Conservation (phyloP, 2,888 invertebrate species). For the Polia nebulosa region DNA sequence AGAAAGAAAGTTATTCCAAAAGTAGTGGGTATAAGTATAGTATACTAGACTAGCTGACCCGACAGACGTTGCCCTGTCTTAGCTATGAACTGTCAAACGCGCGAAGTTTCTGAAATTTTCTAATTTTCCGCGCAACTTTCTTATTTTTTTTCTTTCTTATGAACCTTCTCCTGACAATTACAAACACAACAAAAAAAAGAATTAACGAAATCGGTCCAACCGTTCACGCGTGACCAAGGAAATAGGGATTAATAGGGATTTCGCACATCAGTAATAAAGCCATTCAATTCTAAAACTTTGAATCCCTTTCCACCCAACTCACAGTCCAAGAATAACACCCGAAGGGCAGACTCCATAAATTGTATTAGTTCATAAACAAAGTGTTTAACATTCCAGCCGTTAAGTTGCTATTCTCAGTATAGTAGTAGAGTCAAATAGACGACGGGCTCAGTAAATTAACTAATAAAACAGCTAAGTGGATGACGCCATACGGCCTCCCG, state of each 20-base stretch:
- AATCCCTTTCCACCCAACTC: constrained; percentile 10
- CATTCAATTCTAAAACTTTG: background rate
- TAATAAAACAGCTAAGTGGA: constrained; percentile 66
- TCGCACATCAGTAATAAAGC: background rate
- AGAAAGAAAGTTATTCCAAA: background rate
- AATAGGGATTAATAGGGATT: background rate
- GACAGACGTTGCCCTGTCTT: too few species aligned
- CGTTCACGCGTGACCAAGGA: too few species aligned
- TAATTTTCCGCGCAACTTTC: too few species aligned
- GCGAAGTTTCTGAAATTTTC: too few species aligned
- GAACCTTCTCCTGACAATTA: too few species aligned
- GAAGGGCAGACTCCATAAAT: constrained; percentile 28
- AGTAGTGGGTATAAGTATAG: background rate
- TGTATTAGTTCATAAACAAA: constrained; percentile 40
- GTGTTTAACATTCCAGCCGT: constrained; percentile 44
- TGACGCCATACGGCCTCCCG: constrained; percentile 60
- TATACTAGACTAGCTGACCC: too few species aligned
- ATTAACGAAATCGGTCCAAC: too few species aligned
- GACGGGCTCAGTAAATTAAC: constrained; percentile 59
- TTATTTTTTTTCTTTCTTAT: too few species aligned
- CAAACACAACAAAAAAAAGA: too few species aligned
- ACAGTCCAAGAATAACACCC: background rate
- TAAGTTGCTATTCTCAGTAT: constrained; percentile 58
- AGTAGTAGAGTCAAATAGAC: constrained; percentile 42
- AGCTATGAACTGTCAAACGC: too few species aligned